phyloP scores from a whole-genome alignment of 2,113 vertebrate species.

The Mola mola region DNA sequence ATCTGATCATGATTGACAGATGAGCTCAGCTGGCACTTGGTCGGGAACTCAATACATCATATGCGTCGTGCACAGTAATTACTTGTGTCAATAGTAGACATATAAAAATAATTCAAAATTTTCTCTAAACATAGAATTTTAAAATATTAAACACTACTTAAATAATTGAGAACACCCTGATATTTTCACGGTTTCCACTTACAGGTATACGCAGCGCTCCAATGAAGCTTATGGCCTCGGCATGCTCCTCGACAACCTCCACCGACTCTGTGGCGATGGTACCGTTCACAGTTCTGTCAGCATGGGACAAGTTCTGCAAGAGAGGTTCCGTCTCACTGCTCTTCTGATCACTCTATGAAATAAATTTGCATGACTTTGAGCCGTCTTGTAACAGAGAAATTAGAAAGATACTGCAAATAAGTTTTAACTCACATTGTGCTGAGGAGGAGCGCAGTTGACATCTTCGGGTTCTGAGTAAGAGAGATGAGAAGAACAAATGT shows the following conservation, averaged over 20 bases:
- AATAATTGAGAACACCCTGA: not conserved
- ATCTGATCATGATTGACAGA: too few species aligned
- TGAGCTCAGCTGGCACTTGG: too few species aligned
- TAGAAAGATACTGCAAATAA: not conserved
- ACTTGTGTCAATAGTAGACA: too few species aligned
- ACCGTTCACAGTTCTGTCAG: constrained; percentile 39
- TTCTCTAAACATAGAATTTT: too few species aligned
- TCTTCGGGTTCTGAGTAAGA: constrained; percentile 89
- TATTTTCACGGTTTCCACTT: constrained; percentile 61
- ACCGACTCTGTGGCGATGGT: constrained; percentile 37
- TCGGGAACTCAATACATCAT: too few species aligned
- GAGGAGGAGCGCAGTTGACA: constrained; percentile 87
- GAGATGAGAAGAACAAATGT: constrained; percentile 3
- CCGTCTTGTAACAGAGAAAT: not conserved
- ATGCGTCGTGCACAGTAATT: too few species aligned
- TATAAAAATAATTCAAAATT: too few species aligned
- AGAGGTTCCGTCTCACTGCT: constrained; percentile 72
- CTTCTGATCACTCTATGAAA: constrained; percentile 56
- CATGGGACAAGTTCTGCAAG: constrained; percentile 54
- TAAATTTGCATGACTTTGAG: not conserved
- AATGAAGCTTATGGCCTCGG: constrained; percentile 90
- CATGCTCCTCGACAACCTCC: constrained; percentile 62
- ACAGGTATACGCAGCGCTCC: constrained; percentile 93
- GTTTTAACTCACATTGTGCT: constrained; percentile 86
- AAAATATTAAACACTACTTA: not conserved